Conservation (phyloP, 2,113 vertebrate species). For the Pteropus alecto region DNA sequence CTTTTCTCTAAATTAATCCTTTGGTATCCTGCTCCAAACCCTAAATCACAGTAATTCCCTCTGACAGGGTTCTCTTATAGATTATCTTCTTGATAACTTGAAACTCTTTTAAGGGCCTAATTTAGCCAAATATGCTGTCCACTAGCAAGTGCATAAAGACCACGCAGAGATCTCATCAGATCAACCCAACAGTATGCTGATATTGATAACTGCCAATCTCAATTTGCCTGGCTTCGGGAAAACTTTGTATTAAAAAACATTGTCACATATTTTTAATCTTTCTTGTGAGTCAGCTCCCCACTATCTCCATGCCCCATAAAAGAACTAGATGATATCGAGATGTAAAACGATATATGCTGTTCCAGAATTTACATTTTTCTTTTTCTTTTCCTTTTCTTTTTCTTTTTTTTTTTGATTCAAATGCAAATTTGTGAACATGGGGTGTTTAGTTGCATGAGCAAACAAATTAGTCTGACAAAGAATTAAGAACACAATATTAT, state of each 20-base stretch:
- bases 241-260: slow-evolving; percentile 49
- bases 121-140: slow-evolving; percentile 37
- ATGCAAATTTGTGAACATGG: slow-evolving; percentile 72
- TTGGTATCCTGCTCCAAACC: background rate
- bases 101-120: slow-evolving; percentile 6
- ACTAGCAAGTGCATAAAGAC: slow-evolving; percentile 43
- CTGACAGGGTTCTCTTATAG: background rate
- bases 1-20: background rate
- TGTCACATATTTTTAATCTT: slow-evolving; percentile 55
- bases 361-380: slow-evolving; percentile 39
- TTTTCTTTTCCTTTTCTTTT: slow-evolving; percentile 38
- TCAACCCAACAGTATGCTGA: background rate
- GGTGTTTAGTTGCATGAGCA: slow-evolving; percentile 51
- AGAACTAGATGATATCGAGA: slow-evolving; percentile 54
- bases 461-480: slow-evolving; percentile 75
- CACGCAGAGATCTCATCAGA: slow-evolving; percentile 46
- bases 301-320: background rate
- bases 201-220: slow-evolving; percentile 38
- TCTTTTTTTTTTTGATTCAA: slow-evolving; percentile 56
- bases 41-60: background rate
- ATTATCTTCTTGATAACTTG: slow-evolving; percentile 42
- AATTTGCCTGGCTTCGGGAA: slow-evolving; percentile 43
- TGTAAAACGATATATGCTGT: slow-evolving; percentile 57
- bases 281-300: background rate
- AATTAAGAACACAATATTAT: slow-evolving; percentile 71